Evolutionary conservation across 1,140 invertebrate genomes (phyloP), one percentile per base, ranked within the genome.

Genomic region (Drosophila insularis): DNA sequence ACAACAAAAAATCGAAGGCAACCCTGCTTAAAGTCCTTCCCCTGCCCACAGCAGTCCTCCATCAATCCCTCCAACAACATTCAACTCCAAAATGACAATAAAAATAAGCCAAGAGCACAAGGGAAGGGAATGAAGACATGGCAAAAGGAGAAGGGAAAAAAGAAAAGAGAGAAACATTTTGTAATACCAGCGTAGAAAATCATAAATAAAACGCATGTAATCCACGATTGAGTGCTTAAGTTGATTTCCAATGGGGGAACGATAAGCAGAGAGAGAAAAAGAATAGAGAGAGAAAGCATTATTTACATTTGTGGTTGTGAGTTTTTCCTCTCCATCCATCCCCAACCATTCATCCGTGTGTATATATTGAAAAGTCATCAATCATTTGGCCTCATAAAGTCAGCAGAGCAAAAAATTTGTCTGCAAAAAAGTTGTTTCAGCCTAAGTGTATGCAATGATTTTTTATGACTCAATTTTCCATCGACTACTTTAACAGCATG

Each of bases 121-220:
- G 43, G 43, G 17, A 46, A 46, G 43, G 43, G 3, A 21, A 21
- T 2, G 43, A n/a, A 50, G 8, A 19, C n/a, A 50, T 21, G 43
- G 43, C 6, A 7, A 43, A 14, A 2, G 40, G 6, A 1, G 7
- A 17, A 53, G 59, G 23, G 17, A 63, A 55, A 46, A 17, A 46
- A 46, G 23, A 17, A 70, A 79, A 56, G 65, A 50, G 68, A 43
- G 77, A 71, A 80, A 77, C 76, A 79, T 87, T 79, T 61, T 74
- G 82, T 86, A 76, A 80, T 87, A 71, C 82, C 79, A 87, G 82
- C 82, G 67, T 62, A 65, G 82, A 89, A 89, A 87, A 89, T 87
- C 82, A 87, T 87, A 87, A 82, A 87, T 87, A 89, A 87, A 87
- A 79, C 84, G 84, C 82, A 89, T 87, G 82, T 89, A 87, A 87